Conservation (phyloP, 2,888 invertebrate genomes). For the Bruchidius siliquastri region DNA sequence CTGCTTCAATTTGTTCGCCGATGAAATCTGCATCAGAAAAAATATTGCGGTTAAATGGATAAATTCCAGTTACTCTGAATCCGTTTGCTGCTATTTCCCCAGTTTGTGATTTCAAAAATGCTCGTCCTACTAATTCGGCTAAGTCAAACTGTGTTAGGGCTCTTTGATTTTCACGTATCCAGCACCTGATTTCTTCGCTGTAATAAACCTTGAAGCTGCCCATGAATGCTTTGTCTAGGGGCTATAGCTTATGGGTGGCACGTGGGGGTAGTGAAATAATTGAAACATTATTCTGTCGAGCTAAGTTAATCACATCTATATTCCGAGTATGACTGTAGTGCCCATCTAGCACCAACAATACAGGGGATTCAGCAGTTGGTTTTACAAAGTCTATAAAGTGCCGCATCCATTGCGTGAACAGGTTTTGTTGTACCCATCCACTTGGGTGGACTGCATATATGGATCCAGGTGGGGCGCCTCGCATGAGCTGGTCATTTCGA, state of each 20-base stretch:
- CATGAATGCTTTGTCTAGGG: slow-evolving; percentile 4
- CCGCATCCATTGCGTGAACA: slow-evolving; percentile 6
- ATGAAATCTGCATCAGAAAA: too few species aligned
- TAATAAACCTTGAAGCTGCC: slow-evolving; percentile 4
- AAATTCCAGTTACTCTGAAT: slow-evolving; percentile 7
- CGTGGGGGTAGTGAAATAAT: slow-evolving; percentile 8
- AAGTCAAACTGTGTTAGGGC: background rate
- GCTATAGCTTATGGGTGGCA: slow-evolving; percentile 2
- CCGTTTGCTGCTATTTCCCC: slow-evolving; percentile 8
- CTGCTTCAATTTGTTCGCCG: too few species aligned
- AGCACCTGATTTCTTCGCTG: slow-evolving; percentile 6
- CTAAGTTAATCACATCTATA: slow-evolving; percentile 6
- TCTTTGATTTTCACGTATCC: background rate
- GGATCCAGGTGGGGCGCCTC: slow-evolving; percentile 9
- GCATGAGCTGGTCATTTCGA: slow-evolving; percentile 6
- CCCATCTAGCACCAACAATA: slow-evolving; percentile 9
- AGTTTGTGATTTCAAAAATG: slow-evolving; percentile 3
- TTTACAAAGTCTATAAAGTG: slow-evolving; percentile 6
- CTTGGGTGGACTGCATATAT: slow-evolving; percentile 5
- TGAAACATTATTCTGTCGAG: slow-evolving; percentile 6
- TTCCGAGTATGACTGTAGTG: slow-evolving; percentile 9
- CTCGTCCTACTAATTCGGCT: background rate
- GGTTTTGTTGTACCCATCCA: slow-evolving; percentile 9
- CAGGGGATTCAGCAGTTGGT: slow-evolving; percentile 6
- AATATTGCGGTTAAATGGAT: background rate